Percentiles rank a stretch among this genome's conserved stretches.
Evolutionary conservation across 2,113 vertebrate genomes (phyloP).

Genomic region (Carlito syrichta): DNA sequence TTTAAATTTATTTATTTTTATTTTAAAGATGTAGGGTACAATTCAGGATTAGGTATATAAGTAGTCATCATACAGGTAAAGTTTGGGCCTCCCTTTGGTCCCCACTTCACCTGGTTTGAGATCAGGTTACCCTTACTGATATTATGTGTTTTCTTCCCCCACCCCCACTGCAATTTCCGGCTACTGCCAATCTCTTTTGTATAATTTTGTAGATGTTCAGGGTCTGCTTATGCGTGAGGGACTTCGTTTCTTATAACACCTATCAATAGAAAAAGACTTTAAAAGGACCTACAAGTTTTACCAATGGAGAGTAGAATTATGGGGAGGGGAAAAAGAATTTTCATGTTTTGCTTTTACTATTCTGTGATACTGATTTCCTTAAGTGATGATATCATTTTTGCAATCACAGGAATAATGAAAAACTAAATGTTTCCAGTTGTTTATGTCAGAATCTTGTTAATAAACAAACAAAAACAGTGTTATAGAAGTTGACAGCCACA

Average conservation of each 20-base stretch:
- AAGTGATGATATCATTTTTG: background rate
- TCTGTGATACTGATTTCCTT: background rate
- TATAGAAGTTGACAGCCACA: background rate
- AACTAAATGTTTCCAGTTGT: background rate
- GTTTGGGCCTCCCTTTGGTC: no score
- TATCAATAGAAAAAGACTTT: background rate
- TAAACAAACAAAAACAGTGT: background rate
- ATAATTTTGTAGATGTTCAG: no score
- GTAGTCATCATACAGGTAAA: no score
- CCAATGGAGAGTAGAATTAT: background rate
- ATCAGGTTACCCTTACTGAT: no score
- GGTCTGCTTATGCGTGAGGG: no score
- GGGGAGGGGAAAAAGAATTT: background rate
- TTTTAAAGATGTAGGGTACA: no score
- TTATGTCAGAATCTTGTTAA: background rate
- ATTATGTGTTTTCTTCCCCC: no score
- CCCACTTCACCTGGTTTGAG: no score
- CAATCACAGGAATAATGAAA: background rate
- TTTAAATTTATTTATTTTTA: no score
- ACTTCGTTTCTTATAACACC: slow-evolving; percentile 14
- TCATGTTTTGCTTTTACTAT: background rate
- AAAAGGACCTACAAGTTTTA: background rate
- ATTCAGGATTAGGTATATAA: no score
- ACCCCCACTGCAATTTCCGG: no score
- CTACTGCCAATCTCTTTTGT: no score